A percentile compares a stretch with the other conserved stretches of the same genome.
Evolutionary conservation across 2,888 invertebrate species (phyloP).

Genomic region (Drosophila recens): DNA sequence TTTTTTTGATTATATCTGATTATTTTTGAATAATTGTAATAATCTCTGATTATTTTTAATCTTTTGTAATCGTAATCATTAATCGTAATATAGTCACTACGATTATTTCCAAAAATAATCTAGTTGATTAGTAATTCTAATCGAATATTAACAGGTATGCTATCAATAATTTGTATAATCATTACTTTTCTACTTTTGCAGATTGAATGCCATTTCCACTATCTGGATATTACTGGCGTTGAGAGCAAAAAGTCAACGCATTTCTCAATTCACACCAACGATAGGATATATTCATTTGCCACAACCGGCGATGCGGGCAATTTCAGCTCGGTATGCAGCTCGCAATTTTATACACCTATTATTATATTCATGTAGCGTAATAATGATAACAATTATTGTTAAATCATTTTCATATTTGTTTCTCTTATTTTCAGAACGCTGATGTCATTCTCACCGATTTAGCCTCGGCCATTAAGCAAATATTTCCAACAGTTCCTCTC

Average conservation of each 20-base stretch:
- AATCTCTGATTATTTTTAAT: too few relatives aligned
- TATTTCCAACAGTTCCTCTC: conserved; percentile 96
- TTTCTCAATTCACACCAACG: conserved; percentile 90
- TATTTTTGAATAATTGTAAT: too few relatives aligned
- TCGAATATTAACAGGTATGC: too few relatives aligned
- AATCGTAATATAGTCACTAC: too few relatives aligned
- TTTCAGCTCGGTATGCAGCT: conserved; percentile 84
- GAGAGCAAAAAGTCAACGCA: conserved; percentile 97
- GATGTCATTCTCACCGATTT: conserved; percentile 95
- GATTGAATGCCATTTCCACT: conserved; percentile 98
- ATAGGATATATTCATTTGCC: conserved; percentile 91
- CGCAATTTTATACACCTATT: conserved; percentile 3
- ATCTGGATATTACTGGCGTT: conserved; percentile 96
- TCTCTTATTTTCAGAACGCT: conserved; percentile 87
- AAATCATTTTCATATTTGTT: conserved; percentile 20
- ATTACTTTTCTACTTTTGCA: conserved; percentile 80
- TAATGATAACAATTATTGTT: conserved; percentile 23
- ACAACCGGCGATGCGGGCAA: conserved; percentile 88
- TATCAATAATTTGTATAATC: not conserved
- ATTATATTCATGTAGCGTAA: too few relatives aligned
- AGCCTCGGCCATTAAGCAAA: conserved; percentile 94
- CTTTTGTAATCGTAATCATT: too few relatives aligned
- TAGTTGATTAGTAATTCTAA: too few relatives aligned
- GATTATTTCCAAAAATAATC: too few relatives aligned
- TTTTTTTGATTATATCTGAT: too few relatives aligned